phyloP scores from a whole-genome alignment of 2,797 vertebrate genomes.

The Mycteria americana region DNA sequence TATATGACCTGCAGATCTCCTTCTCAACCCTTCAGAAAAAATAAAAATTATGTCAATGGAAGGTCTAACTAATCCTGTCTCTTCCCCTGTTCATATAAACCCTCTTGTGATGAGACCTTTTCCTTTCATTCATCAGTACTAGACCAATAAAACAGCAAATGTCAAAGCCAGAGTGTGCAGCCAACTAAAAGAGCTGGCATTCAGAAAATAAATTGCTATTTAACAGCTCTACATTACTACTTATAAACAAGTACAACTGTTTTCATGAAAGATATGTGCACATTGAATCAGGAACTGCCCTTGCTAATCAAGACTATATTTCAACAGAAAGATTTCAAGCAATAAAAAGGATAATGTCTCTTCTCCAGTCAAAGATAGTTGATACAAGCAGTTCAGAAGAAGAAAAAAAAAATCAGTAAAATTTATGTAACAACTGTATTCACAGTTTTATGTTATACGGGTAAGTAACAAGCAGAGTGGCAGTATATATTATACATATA shows the following conservation, averaged over 20 bases:
- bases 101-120: neutral
- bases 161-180: neutral
- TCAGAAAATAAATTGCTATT: neutral
- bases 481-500: neutral
- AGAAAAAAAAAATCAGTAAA: neutral
- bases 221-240: neutral
- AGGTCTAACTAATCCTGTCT: neutral
- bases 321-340: neutral
- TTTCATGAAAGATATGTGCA: neutral
- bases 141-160: slow-evolving; percentile 4
- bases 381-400: neutral
- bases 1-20: neutral
- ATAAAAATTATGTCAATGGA: neutral
- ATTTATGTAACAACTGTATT: neutral
- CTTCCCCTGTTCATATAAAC: neutral
- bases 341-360: neutral
- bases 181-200: neutral
- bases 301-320: neutral
- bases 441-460: neutral
- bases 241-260: neutral
- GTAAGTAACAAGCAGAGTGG: neutral
- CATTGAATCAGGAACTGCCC: neutral
- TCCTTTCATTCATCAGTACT: neutral
- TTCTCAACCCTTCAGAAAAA: neutral
- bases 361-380: neutral